Base-by-base conservation (phyloP, 2,888 invertebrate genomes). In the Drepana falcataria region DNA sequence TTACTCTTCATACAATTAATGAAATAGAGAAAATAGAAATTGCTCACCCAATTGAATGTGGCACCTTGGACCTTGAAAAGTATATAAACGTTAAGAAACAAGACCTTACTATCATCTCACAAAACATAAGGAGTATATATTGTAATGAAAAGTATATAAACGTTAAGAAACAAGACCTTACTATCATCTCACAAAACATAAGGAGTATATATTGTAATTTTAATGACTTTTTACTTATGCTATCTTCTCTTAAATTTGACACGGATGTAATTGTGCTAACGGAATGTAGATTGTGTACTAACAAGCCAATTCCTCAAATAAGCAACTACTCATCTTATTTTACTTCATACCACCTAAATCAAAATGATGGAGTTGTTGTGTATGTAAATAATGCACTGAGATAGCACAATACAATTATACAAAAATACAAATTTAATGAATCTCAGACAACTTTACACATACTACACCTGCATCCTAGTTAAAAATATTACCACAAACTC, bases 41-140 rank as follows among this genome's bases (percentile, higher is more conserved):
- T 34, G 57, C 57, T 2, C 35, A 51, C 21, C 6, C 41, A 6
- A 47, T 48, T 2, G 34, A 47, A 34, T 57, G 59, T 51, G 54
- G 55, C 35, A 47, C 35, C 9, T 47, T 51, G n/a, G 44, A 55
- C 3, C 37, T 55, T 47, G 6, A 9, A n/a, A 47, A 51, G 33
- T 7, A 33, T 40, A 52, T 51, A 48, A 34, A 52, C 35, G 41
- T 53, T 40, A 53, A 55, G 4, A 44, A 53, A 49, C 53, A 47
- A n/a, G 55, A 61, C 40, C 21, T 61, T 3, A 60, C 57, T 33
- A 53, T 60, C 7, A 48, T 61, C 6, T 48, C 58, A 7, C 64
- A 65, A 59, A 65, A 62, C 54, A 62, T 64, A 7, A 53, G 62
- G 35, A 65, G 62, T 48, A 53, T 64, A 35, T 56, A 59, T 37